Percentiles rank a stretch among this genome's conserved stretches.
Conservation (phyloP, 30 jellyfish, hydroid and myxozoan genomes). For the Hydractinia echinata region DNA sequence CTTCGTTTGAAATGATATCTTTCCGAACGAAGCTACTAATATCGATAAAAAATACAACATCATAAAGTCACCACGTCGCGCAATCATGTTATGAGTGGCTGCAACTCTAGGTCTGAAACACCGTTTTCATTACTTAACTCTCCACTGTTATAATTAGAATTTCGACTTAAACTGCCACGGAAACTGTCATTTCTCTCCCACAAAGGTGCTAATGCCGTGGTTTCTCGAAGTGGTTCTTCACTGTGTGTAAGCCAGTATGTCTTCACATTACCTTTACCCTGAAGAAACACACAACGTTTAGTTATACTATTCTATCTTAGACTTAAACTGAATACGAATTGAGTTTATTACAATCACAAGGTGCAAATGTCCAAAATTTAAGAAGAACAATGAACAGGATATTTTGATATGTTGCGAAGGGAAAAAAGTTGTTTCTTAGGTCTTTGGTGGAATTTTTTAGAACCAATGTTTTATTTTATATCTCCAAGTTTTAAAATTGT, state of each 20-base stretch:
- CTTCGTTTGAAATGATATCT: no score
- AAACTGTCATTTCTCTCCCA: slow-evolving; percentile 17
- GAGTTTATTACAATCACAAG: background rate
- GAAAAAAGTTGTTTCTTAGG: no score
- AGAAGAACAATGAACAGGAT: no score
- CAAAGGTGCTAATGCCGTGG: background rate
- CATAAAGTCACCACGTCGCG: no score
- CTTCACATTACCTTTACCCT: slow-evolving; percentile 73
- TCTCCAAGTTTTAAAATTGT: no score
- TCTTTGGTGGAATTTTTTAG: no score
- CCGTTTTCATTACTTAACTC: slow-evolving; percentile 21
- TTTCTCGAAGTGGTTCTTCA: slow-evolving; percentile 36
- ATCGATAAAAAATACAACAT: no score
- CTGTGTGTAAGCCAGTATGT: slow-evolving; percentile 63
- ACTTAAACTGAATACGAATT: background rate
- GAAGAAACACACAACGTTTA: background rate
- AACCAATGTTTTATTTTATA: no score
- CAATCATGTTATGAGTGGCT: background rate
- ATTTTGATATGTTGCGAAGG: no score
- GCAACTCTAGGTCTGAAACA: background rate
- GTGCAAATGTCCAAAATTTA: no score
- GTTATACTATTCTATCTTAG: no score
- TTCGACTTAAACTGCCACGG: slow-evolving; percentile 14
- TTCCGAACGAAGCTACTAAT: no score
- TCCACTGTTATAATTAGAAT: slow-evolving; percentile 15